Conservation (phyloP, 2,113 vertebrate species). For the Erythrocercus mccallii region DNA sequence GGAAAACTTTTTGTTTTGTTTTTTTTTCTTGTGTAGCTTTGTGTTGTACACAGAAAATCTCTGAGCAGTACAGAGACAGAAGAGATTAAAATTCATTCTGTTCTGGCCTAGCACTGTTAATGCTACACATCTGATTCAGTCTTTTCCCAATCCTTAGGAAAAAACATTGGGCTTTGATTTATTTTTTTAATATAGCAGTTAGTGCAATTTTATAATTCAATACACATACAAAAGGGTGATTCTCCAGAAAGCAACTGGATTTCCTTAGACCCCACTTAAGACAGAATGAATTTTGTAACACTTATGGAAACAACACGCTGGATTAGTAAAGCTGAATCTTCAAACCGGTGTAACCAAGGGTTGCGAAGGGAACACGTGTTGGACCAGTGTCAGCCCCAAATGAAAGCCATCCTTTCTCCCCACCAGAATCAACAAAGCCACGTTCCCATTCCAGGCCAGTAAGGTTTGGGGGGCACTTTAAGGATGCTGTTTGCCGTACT, state of each 20-base stretch:
- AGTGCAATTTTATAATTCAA: conserved; percentile 41
- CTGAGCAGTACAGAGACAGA: conserved; percentile 25
- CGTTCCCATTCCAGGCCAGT: background rate
- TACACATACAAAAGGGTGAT: background rate
- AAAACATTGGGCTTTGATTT: conserved; percentile 32
- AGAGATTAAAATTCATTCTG: conserved; percentile 21
- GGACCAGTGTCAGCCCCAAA: background rate
- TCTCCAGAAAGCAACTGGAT: conserved; percentile 3
- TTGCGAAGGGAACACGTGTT: background rate
- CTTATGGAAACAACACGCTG: background rate
- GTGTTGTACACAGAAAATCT: conserved; percentile 33
- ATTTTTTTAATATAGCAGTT: conserved; percentile 1
- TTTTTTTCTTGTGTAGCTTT: conserved; percentile 12
- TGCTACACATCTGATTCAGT: background rate
- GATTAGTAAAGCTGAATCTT: background rate
- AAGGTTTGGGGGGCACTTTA: background rate
- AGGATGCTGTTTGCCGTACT: background rate
- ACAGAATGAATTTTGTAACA: background rate
- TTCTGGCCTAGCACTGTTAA: conserved; percentile 6
- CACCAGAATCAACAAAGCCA: background rate
- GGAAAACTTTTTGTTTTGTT: conserved; percentile 11
- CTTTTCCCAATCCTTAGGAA: background rate
- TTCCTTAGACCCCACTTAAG: background rate
- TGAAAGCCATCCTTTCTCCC: background rate
- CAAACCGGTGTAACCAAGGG: background rate